A percentile compares a stretch with the other conserved stretches of the same genome.
Conservation (phyloP, 1,140 invertebrate genomes). For the Camponotus floridanus region DNA sequence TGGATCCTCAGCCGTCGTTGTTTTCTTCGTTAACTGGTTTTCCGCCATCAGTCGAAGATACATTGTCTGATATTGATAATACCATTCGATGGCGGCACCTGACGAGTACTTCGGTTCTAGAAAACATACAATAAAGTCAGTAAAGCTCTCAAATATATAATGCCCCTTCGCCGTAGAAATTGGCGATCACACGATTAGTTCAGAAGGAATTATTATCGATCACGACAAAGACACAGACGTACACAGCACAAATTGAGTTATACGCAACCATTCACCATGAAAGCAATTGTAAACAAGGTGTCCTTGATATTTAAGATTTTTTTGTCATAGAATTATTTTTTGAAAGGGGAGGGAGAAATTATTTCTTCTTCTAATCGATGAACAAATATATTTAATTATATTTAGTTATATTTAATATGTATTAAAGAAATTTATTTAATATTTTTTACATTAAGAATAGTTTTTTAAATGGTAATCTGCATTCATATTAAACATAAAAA, state of each 20-base stretch:
- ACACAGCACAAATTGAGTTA: constrained; percentile 53
- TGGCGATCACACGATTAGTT: constrained; percentile 39
- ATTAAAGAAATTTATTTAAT: neutral
- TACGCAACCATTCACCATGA: constrained; percentile 65
- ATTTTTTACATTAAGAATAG: constrained; percentile 29
- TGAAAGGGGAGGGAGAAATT: neutral
- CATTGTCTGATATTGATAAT: constrained; percentile 79
- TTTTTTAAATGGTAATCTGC: neutral
- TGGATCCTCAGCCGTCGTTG: neutral
- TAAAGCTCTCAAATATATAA: constrained; percentile 15
- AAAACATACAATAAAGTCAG: constrained; percentile 75
- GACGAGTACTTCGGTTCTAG: constrained; percentile 75
- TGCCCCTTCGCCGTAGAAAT: constrained; percentile 43
- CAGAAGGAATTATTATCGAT: constrained; percentile 25
- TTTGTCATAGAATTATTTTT: constrained; percentile 5
- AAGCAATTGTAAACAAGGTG: constrained; percentile 53
- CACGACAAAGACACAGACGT: constrained; percentile 48
- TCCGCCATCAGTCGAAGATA: constrained; percentile 78
- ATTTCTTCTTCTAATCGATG: neutral
- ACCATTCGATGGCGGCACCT: constrained; percentile 75
- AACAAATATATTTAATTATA: neutral
- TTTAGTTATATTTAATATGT: constrained; percentile 23
- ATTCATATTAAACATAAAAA: neutral
- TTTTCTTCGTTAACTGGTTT: constrained; percentile 67
- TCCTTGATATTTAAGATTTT: constrained; percentile 17